Evolutionary conservation across 2,113 vertebrate species (phyloP), one percentile per base, ranked within the genome.

Genomic region (Gila orcuttii): DNA sequence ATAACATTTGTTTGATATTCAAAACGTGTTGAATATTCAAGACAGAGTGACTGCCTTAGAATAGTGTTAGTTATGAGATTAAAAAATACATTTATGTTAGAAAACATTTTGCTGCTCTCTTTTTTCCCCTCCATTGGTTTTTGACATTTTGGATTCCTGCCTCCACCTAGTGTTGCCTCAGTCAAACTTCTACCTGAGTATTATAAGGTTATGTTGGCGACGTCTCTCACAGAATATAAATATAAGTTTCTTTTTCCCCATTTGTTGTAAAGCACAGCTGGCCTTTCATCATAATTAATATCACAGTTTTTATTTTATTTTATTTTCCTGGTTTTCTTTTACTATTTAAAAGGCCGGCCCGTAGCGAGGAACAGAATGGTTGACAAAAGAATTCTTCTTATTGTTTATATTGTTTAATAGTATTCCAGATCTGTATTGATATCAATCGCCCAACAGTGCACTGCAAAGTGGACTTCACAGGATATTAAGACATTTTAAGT

Each of bases 101-200:
- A 57, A 3, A 57, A 57, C 11, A 77, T 77, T n/a, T 59, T 23
- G 28, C 76, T 59, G 4, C 28, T 39, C 21, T 73, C 36, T 11
- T 45, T 45, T 79, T 19, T 17, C 2, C 6, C 12, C 12, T 45
- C 19, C 17, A 2, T 78, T 77, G 59, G 25, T 85, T 62, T 80
- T 39, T 59, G 33, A 64, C 36, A 62, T 62, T 62, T 45, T 64
- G 74, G 84, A 76, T 79, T 77, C 74, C 60, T 78, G 64, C 84
- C 60, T 78, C 75, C 84, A 85, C 66, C 84, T 79, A 85, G 84
- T 85, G 84, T 85, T 79, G 47, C 75, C 21, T 68, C 74, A 33
- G 42, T 64, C 64, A 78, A 85, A 85, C 84, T 85, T 85, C 60
- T 68, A 55, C 45, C 28, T 85, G 60, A 55, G 76, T 66, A 66